Evolutionary conservation across 2,888 invertebrate genomes (phyloP).

Genomic region (Ormyrus thymus): DNA sequence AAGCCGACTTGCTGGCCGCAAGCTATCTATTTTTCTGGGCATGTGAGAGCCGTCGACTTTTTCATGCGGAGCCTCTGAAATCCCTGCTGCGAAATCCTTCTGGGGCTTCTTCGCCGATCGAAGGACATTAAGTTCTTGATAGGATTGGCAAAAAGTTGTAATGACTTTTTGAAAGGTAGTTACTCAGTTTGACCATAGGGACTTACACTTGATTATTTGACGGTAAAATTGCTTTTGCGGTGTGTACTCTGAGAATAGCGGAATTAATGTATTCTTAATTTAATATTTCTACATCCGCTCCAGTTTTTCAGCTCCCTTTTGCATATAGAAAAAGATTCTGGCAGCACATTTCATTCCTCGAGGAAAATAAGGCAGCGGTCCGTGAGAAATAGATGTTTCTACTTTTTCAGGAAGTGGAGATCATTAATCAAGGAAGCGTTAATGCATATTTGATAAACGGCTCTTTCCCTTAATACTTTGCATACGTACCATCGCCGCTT

Average conservation of each 20-base stretch:
- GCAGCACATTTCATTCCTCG: constrained; percentile 51
- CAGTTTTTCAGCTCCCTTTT: neutral
- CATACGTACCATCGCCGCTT: constrained; percentile 48
- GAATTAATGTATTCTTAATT: neutral
- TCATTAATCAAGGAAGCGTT: constrained; percentile 57
- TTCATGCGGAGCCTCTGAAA: constrained; percentile 63
- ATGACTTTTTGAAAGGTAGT: constrained; percentile 71
- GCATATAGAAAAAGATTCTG: constrained; percentile 38
- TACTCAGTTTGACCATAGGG: constrained; percentile 34
- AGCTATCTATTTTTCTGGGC: constrained; percentile 71
- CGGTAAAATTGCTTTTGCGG: neutral
- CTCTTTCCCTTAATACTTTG: constrained; percentile 56
- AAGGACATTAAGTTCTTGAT: constrained; percentile 74
- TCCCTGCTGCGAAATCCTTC: constrained; percentile 61
- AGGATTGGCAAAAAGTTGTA: constrained; percentile 73
- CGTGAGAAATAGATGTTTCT: constrained; percentile 57
- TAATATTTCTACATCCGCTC: neutral
- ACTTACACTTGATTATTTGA: constrained; percentile 34
- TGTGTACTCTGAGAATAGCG: too few species aligned
- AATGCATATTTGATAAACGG: constrained; percentile 58
- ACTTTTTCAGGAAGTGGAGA: constrained; percentile 45
- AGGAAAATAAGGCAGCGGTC: constrained; percentile 57
- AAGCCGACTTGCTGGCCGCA: constrained; percentile 58
- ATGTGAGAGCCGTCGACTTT: constrained; percentile 72
- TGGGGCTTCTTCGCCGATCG: constrained; percentile 67